phyloP scores from a whole-genome alignment of 2,797 vertebrate genomes.

The Moxostoma hubbsi region DNA sequence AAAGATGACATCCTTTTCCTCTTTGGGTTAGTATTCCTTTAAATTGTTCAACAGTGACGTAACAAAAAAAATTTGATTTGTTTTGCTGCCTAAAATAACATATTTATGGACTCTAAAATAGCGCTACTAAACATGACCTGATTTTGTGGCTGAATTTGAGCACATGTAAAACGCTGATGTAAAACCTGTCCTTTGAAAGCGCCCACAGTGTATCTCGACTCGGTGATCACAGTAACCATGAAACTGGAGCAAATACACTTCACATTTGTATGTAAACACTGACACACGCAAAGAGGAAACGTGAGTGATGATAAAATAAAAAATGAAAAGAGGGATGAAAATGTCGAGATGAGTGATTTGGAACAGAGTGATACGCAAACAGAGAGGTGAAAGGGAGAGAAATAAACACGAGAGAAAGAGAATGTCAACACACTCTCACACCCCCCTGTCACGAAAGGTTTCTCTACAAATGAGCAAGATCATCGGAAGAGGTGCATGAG shows the following conservation, averaged over 20 bases:
- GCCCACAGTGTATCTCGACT: constrained; percentile 13
- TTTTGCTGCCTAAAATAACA: not conserved
- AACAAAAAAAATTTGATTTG: no score
- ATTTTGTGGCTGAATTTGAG: constrained; percentile 3
- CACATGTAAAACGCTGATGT: constrained; percentile 4
- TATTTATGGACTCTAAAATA: not conserved
- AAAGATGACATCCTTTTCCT: no score
- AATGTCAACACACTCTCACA: constrained; percentile 62
- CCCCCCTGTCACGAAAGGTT: constrained; percentile 71
- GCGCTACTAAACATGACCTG: not conserved
- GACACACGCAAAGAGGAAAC: constrained; percentile 34
- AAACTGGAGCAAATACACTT: constrained; percentile 40
- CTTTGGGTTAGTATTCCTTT: no score
- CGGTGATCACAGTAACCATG: constrained; percentile 34
- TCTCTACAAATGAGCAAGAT: constrained; percentile 74
- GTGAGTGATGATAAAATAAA: constrained; percentile 33
- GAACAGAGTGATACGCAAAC: constrained; percentile 8
- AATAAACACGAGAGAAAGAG: constrained; percentile 63
- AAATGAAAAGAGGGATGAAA: constrained; percentile 40
- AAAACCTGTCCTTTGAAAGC: constrained; percentile 21
- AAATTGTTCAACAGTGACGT: no score
- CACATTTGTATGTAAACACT: constrained; percentile 59
- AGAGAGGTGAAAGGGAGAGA: constrained; percentile 46
- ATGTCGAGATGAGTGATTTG: not conserved
- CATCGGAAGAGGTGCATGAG: constrained; percentile 27